phyloP scores from a whole-genome alignment of 1,140 invertebrate species.

The Pararge aegeria region DNA sequence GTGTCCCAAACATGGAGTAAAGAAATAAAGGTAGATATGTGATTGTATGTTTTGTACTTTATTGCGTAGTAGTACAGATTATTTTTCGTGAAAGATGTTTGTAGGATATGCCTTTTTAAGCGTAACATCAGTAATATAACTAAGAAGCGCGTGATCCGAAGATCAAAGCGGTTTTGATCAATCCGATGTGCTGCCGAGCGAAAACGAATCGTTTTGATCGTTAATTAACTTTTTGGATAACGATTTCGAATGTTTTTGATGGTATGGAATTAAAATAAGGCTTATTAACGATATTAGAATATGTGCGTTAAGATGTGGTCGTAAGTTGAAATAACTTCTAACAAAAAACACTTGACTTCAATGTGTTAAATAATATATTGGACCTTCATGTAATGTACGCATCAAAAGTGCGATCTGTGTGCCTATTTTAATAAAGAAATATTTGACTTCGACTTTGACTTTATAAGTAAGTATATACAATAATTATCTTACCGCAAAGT shows the following conservation, averaged over 20 bases:
- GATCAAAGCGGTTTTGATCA: constrained; percentile 70
- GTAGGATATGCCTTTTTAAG: constrained; percentile 38
- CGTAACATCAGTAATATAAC: constrained; percentile 62
- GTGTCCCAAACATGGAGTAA: constrained; percentile 10
- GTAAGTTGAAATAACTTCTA: too few species aligned
- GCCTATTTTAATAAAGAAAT: too few species aligned
- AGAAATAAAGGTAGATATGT: constrained; percentile 16
- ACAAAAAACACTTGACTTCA: too few species aligned
- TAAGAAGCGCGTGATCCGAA: constrained; percentile 68
- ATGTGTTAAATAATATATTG: too few species aligned
- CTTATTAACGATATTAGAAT: not conserved
- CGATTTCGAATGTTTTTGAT: constrained; percentile 15
- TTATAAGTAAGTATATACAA: too few species aligned
- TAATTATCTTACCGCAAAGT: too few species aligned
- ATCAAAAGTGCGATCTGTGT: too few species aligned
- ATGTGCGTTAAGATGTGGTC: too few species aligned
- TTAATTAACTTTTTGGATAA: constrained; percentile 43
- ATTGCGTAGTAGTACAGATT: constrained; percentile 15
- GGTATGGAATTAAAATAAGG: constrained; percentile 4
- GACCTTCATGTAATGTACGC: too few species aligned
- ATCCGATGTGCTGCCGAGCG: constrained; percentile 45
- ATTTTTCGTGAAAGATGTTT: constrained; percentile 17
- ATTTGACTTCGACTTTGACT: too few species aligned
- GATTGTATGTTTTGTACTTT: constrained; percentile 26
- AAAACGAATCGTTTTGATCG: constrained; percentile 49